A percentile compares a stretch with the other conserved stretches of the same genome.
Conservation (phyloP, 64 coral and sea anemone genomes). For the Acropora tenuis region DNA sequence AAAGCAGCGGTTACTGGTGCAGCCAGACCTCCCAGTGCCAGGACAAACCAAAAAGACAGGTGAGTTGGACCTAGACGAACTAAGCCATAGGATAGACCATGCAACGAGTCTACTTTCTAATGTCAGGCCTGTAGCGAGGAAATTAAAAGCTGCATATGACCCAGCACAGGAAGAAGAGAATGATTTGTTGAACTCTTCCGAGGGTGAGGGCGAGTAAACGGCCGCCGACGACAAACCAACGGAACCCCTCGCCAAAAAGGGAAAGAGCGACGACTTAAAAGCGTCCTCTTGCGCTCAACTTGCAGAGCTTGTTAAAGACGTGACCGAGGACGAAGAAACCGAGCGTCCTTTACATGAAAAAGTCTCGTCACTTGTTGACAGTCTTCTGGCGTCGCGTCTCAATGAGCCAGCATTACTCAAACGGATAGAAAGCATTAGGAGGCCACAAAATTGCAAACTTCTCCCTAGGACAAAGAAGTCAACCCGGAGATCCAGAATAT, state of each 20-base stretch:
- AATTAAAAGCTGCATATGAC: conserved; percentile 57
- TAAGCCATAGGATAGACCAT: conserved; percentile 23
- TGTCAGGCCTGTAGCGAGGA: conserved; percentile 22
- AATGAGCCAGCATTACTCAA: conserved; percentile 53
- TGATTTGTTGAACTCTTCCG: background rate
- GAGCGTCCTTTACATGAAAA: too few species aligned
- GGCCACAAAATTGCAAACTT: conserved; percentile 59
- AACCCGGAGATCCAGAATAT: conserved; percentile 52
- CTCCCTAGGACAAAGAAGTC: background rate
- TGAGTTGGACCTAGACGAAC: conserved; percentile 8
- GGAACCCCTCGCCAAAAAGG: conserved; percentile 2
- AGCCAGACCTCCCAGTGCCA: too few species aligned
- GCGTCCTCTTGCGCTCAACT: background rate
- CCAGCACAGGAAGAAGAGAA: background rate
- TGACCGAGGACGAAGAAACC: too few species aligned
- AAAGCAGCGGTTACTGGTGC: background rate
- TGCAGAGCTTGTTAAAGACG: too few species aligned
- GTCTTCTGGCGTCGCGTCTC: conserved; percentile 46
- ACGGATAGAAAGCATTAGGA: conserved; percentile 35
- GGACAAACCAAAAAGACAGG: background rate
- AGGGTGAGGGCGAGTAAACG: background rate
- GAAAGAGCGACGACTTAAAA: conserved; percentile 6
- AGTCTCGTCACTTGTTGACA: background rate
- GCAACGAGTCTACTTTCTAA: conserved; percentile 4
- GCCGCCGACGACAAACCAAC: background rate